Evolutionary conservation across 37 sponge, comb jelly and placozoan genomes (phyloP), one percentile per base, ranked within the genome.

Genomic region (Ianthella basta): DNA sequence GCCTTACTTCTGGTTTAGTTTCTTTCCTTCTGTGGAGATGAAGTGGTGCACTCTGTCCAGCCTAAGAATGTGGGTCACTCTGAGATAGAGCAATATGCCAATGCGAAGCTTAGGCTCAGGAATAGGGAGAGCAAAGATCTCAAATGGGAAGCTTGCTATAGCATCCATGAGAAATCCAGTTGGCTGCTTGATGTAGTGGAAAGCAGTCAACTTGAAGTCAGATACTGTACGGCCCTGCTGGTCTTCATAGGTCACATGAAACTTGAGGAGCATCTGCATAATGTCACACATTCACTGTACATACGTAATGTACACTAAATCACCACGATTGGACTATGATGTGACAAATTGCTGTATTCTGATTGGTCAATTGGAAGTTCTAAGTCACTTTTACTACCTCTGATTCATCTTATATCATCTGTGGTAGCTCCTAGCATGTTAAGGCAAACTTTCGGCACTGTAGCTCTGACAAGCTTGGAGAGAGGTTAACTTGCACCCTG

Each of bases 161-260:
- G 74, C 57, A 72, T 94, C 94, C 39, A 94, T 63, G 21, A 74
- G 12, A 27, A 94, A 90, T 10, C 83, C 86, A 27, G 54, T 83
- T 12, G 86, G 88, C 21, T 70, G 63, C 41, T 74, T 85, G 29
- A 90, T 80, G 73, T 94, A 94, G 77, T 88, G 94, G 12, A 82
- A 73, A 0, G 84, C 91, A 59, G 82, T 83, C 39, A 36, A 40
- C 50, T 88, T 90, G 64, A 88, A 72, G 56, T 88, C 85, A 55
- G 66, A 69, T 8, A 87, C 80, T 4, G 55, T 36, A 0, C 61
- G 64, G 24, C 88, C 88, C 25, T 85, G 39, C 0, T 55, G 29
- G 55, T 94, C 88, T 39, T 88, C 74, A 55, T 88, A 94, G 15
- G 90, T 73, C 25, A 90, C 30, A 53, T 90, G 91, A 55, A 94